Percentiles rank a stretch among this genome's conserved stretches.
These are phyloP conservation scores for Auanema freiburgensis DNA, from an alignment of 2,888 invertebrate species.

Conservation along the genomic window DNA sequence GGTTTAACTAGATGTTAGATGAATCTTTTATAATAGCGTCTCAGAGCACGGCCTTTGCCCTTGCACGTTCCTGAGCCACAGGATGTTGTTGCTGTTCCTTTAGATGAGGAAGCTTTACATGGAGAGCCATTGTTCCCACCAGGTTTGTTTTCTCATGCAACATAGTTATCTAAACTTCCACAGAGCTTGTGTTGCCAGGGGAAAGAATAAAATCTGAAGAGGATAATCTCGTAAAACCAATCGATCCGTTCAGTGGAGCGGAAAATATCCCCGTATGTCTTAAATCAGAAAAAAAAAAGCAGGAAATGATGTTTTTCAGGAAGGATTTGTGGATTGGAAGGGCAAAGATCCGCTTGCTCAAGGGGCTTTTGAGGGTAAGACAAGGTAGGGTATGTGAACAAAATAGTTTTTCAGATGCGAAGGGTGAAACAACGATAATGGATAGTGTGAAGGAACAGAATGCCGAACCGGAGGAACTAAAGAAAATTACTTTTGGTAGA, in stretches of 20 bases:
- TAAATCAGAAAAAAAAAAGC: no score
- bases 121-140: slow-evolving; percentile 59
- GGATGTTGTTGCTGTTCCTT: slow-evolving; percentile 57
- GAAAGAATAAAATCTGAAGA: slow-evolving; percentile 1
- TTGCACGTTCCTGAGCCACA: slow-evolving; percentile 56
- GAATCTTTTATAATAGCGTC: background rate
- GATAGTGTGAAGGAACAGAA: slow-evolving; percentile 19
- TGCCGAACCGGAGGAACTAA: background rate
- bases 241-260: background rate
- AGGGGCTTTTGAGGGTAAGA: no score
- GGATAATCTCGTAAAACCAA: no score
- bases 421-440: background rate
- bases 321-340: no score
- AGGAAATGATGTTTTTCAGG: no score
- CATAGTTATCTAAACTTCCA: background rate
- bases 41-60: slow-evolving; percentile 54
- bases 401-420: background rate
- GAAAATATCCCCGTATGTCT: no score
- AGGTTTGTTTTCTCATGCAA: slow-evolving; percentile 12
- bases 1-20: slow-evolving; percentile 22
- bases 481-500: slow-evolving; percentile 31
- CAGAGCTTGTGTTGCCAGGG: slow-evolving; percentile 3
- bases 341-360: no score
- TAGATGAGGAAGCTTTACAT: slow-evolving; percentile 56
- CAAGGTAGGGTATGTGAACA: no score